Percentiles rank a stretch among this genome's conserved stretches.
Evolutionary conservation across 2,113 vertebrate species (phyloP).

Genomic region (Myxocyprinus asiaticus): DNA sequence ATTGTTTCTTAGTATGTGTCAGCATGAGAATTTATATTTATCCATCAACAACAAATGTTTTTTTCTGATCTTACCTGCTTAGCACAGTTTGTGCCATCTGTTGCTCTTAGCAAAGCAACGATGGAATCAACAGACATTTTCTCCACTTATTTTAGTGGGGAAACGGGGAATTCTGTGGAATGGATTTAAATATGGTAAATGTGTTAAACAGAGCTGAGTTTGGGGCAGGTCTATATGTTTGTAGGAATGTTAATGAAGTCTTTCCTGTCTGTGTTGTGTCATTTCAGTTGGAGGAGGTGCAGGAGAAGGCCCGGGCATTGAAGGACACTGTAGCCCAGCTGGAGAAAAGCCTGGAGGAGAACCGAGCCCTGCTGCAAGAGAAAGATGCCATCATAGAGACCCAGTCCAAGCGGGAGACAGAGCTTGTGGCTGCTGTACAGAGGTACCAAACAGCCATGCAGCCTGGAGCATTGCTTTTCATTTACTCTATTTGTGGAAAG

Average conservation of each 20-base stretch:
- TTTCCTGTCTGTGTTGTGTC: constrained; percentile 12
- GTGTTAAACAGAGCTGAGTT: too few species aligned
- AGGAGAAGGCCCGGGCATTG: constrained; percentile 80
- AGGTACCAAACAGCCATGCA: constrained; percentile 72
- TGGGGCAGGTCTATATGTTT: too few species aligned
- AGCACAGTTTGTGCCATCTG: neutral
- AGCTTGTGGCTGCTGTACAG: constrained; percentile 87
- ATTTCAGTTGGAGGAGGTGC: constrained; percentile 82
- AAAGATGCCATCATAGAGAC: constrained; percentile 81
- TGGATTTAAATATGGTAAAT: too few species aligned
- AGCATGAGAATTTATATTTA: neutral
- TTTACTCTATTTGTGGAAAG: too few species aligned
- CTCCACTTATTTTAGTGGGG: too few species aligned
- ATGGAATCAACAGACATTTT: too few species aligned
- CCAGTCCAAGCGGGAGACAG: constrained; percentile 87
- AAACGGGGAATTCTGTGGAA: too few species aligned
- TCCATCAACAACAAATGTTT: neutral
- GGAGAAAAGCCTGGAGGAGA: constrained; percentile 79
- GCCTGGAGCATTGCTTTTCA: too few species aligned
- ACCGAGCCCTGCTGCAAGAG: constrained; percentile 73
- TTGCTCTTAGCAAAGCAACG: too few species aligned
- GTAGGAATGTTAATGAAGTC: neutral
- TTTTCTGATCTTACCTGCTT: too few species aligned
- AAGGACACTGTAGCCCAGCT: constrained; percentile 73
- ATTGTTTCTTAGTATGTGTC: neutral